Base-by-base conservation (phyloP, 1,140 invertebrate genomes). In the Cotesia vestalis region DNA sequence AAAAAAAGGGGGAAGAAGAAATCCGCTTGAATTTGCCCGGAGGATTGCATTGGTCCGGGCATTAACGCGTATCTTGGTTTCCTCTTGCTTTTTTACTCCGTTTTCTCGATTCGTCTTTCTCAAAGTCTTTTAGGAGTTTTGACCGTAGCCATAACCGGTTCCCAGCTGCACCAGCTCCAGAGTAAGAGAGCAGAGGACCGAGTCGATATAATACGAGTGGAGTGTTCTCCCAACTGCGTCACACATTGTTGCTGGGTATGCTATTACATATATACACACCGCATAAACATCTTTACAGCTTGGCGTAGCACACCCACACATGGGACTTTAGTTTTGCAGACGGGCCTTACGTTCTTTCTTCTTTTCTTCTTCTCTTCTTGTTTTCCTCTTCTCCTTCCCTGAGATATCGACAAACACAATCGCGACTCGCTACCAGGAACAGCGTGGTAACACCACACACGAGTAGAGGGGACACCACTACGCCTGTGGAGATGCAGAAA, bases 131-230 rank as follows among this genome's bases (percentile, higher is more conserved):
- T 84, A 82, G 80, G 81, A 78, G 81, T 78, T 67, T 38, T 79
- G 76, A 76, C 77, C 77, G 80, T 76, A 75, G 77, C 83, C 78
- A 83, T 83, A 84, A 84, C 82, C 82, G 82, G 81, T 84, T 84
- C 81, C 81, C 82, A 82, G 82, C 82, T 84, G 82, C 81, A 81
- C 78, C 77, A 80, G 77, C 75, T 74, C 70, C 34, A 4, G n/a
- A 64, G 51, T 11, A 46, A 11, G 5, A 27, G 27, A 27, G 27
- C 27, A 27, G 27, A 27, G 27, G 27, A 27, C 27, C 27, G 27
- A 27, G 27, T 27, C 2, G 27, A 27, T 27, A 27, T 27, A 27
- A 27, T 27, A 27, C 27, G 27, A 27, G 27, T 27, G 27, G 27
- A 27, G 27, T 27, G 3, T 27, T 27, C 27, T 27, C 40, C 11